Base-by-base conservation (phyloP, 1,140 invertebrate genomes). In the Chlorops oryzae region DNA sequence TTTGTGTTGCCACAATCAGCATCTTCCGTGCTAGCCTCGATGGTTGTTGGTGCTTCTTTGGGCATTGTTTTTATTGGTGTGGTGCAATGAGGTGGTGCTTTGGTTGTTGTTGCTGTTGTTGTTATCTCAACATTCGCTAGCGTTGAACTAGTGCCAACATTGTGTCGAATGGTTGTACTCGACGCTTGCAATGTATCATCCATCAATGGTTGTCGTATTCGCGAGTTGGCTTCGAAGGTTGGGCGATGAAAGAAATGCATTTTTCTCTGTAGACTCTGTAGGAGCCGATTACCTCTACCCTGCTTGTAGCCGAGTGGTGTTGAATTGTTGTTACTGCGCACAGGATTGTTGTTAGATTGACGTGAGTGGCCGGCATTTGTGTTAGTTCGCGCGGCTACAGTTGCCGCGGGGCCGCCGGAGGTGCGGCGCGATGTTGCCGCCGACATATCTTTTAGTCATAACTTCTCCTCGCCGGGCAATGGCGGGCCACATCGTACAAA, bases 371-470 rank as follows among this genome's bases (percentile, higher is more conserved):
- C 23, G 25, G 32, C 20, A 27, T 45, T 21, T 45, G 43, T 5
- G 43, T 34, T 34, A 27, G 27, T 45, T 45, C 27, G n/a, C 44
- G 25, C 22, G 18, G 28, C 22, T 42, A 22, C 15, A 42, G 44
- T 9, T 39, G 41, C 32, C 34, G 42, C 22, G 3, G 15, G 9
- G 43, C 18, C 21, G 17, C 13, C 27, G 24, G 65, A 69, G 35
- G 63, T 63, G 21, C 66, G 63, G 28, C 66, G 54, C 43, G 62
- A 59, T 49, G 50, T 62, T 48, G 24, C 32, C 34, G 49, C 44
- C 43, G 66, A 69, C 57, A 70, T 40, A 34, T 69, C 62, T 58
- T 71, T 71, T 71, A 70, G 69, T 72, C 69, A 72, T 64, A 72
- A 69, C 55, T 72, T 72, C 53, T 72, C 70, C 57, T 72, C 70